These are phyloP conservation scores for Gasterosteus aculeatus DNA, from an alignment of 2,113 vertebrate genomes.

Conservation along the genomic window DNA sequence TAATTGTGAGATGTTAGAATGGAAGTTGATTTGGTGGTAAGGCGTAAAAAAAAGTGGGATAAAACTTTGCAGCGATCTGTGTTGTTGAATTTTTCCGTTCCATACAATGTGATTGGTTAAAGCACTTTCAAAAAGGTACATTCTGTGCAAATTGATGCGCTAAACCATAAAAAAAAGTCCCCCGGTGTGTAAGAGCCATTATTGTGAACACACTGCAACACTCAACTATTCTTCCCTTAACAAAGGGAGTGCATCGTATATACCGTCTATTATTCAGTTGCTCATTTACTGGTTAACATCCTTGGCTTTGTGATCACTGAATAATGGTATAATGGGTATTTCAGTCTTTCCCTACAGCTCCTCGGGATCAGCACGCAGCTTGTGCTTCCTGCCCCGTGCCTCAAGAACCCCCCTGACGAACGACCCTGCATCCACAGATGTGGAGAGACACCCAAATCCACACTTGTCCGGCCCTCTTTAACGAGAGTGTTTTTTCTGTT, in stretches of 20 bases:
- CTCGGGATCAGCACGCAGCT: not conserved
- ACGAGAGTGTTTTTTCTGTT: slow-evolving; percentile 79
- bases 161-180: too few relatives aligned
- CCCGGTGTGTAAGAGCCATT: not conserved
- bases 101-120: not conserved
- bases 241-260: not conserved
- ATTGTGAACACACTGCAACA: not conserved
- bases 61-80: not conserved
- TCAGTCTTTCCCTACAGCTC: not conserved
- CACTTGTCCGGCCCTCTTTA: slow-evolving; percentile 74
- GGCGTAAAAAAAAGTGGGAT: not conserved
- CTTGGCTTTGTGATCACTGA: slow-evolving; percentile 12
- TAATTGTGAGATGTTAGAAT: not conserved
- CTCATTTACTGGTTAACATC: not conserved
- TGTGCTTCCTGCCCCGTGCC: slow-evolving; percentile 20
- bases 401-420: slow-evolving; percentile 39
- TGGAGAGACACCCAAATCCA: slow-evolving; percentile 60
- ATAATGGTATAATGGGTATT: not conserved
- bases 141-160: too few relatives aligned
- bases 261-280: not conserved
- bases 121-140: too few relatives aligned
- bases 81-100: not conserved
- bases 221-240: not conserved
- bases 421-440: slow-evolving; percentile 42
- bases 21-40: not conserved